phyloP scores from a whole-genome alignment of 2,113 vertebrate species.

The Corythornis vintsioides region DNA sequence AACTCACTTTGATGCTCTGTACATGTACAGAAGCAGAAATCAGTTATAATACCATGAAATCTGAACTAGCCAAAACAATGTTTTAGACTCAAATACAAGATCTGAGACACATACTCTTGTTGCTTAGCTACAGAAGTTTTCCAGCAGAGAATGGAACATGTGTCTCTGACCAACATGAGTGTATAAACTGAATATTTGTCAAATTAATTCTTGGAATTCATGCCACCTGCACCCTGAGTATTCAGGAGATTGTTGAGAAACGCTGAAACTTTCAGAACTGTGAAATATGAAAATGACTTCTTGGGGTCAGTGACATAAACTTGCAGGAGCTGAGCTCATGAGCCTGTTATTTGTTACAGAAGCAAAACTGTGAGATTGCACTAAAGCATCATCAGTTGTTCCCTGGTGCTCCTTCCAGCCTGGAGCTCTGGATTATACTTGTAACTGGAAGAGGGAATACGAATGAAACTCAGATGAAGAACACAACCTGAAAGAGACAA shows the following conservation, averaged over 20 bases:
- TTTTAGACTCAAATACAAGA: not conserved
- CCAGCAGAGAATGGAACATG: accelerated
- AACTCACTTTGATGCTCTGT: not conserved
- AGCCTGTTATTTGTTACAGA: not conserved
- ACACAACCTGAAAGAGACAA: not conserved
- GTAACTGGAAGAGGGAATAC: not conserved
- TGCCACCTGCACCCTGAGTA: not conserved
- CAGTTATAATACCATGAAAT: not conserved
- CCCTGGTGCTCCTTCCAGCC: not conserved
- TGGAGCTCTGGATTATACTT: not conserved
- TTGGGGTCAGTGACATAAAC: not conserved
- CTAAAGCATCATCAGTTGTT: not conserved
- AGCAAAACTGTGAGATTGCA: not conserved
- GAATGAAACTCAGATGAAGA: not conserved
- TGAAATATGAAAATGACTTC: not conserved
- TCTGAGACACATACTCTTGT: not conserved
- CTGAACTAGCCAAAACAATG: not conserved
- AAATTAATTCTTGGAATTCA: not conserved
- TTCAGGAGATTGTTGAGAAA: not conserved
- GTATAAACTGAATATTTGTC: not conserved
- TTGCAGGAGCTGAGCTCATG: accelerated
- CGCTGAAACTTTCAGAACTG: not conserved
- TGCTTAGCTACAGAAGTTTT: not conserved
- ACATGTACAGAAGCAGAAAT: not conserved
- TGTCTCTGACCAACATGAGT: not conserved